phyloP scores from a whole-genome alignment of 2,888 invertebrate species.

The Plutella xylostella region DNA sequence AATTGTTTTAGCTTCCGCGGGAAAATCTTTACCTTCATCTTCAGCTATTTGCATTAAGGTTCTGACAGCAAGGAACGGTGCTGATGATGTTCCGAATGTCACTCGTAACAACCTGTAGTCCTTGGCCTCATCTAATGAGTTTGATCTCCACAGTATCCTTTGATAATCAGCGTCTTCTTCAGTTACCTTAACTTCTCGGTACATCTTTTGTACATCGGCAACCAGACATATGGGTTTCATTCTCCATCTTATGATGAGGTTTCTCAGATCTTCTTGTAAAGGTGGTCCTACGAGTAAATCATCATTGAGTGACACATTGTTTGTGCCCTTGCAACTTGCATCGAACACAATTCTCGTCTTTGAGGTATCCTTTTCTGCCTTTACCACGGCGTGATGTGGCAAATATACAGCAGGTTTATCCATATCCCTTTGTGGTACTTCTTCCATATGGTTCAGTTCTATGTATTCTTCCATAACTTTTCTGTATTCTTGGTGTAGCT shows the following conservation, averaged over 20 bases:
- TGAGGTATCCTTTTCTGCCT: slow-evolving; percentile 11
- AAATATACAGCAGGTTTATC: slow-evolving; percentile 3
- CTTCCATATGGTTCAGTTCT: slow-evolving; percentile 6
- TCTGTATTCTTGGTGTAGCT: slow-evolving; percentile 6
- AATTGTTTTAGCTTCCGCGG: slow-evolving; percentile 7
- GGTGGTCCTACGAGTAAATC: slow-evolving; percentile 19
- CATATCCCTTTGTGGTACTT: neutral
- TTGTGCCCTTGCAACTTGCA: slow-evolving; percentile 9
- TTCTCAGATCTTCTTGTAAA: slow-evolving; percentile 22
- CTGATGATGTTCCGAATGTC: slow-evolving; percentile 13
- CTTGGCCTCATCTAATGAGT: slow-evolving; percentile 9
- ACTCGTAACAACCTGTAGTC: slow-evolving; percentile 12
- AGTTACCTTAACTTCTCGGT: slow-evolving; percentile 19
- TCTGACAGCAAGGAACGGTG: slow-evolving; percentile 7
- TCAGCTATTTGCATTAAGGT: neutral
- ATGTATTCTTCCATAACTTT: slow-evolving; percentile 11
- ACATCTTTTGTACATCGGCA: slow-evolving; percentile 25
- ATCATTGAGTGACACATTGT: slow-evolving; percentile 20
- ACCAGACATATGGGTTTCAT: slow-evolving; percentile 19
- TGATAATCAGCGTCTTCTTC: slow-evolving; percentile 21
- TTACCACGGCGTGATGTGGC: slow-evolving; percentile 17
- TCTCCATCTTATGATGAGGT: slow-evolving; percentile 22
- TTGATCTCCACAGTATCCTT: slow-evolving; percentile 16
- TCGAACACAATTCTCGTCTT: slow-evolving; percentile 18
- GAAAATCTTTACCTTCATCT: slow-evolving; percentile 17